phyloP scores from a whole-genome alignment of 2,113 vertebrate species.

The Sapayoa aenigma region DNA sequence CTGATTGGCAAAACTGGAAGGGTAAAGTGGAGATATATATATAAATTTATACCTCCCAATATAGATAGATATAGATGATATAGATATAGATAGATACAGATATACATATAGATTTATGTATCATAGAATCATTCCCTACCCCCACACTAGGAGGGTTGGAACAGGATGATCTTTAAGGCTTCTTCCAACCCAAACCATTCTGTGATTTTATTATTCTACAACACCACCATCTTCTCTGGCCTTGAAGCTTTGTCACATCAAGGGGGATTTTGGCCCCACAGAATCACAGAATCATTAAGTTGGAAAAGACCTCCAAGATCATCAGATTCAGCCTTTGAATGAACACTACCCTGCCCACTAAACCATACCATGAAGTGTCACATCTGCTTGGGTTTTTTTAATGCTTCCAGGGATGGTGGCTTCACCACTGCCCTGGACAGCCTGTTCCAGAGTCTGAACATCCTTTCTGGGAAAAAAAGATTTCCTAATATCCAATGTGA shows the following conservation, averaged over 20 bases:
- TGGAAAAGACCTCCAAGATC: not conserved
- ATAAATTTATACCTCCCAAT: too few species aligned
- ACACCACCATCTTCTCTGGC: not conserved
- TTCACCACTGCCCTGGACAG: not conserved
- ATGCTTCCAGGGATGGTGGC: not conserved
- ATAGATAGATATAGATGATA: too few species aligned
- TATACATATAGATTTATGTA: too few species aligned
- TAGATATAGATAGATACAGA: not conserved
- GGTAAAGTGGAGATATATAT: not conserved
- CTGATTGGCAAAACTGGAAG: not conserved
- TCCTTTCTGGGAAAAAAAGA: not conserved
- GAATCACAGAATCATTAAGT: not conserved
- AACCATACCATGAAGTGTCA: not conserved
- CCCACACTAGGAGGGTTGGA: too few species aligned
- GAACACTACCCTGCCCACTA: not conserved
- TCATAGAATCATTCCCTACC: too few species aligned
- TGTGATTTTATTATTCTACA: not conserved
- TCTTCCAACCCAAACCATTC: not conserved
- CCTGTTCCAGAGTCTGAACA: not conserved
- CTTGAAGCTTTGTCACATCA: not conserved
- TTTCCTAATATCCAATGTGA: not conserved
- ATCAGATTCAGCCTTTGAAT: not conserved
- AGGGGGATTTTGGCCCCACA: too few species aligned
- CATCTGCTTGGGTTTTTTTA: not conserved
- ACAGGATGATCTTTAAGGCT: too few species aligned